phyloP scores from a whole-genome alignment of 2,797 vertebrate genomes.

The Emydoidea blandingii region DNA sequence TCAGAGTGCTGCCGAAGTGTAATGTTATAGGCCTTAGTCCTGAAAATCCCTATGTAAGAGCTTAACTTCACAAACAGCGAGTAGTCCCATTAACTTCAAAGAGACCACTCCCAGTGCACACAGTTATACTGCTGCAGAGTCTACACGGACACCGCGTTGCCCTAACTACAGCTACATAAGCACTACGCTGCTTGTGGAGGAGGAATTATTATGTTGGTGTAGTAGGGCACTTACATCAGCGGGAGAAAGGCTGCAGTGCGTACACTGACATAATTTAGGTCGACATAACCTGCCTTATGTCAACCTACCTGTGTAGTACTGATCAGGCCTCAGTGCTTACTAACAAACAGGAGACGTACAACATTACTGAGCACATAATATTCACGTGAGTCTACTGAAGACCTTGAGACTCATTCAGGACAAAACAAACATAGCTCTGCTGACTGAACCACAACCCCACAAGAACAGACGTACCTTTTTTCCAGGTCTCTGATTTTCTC shows the following conservation, averaged over 20 bases:
- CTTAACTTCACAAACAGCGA: background rate
- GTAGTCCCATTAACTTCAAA: background rate
- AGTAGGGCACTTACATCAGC: no score
- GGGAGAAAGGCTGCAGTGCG: no score
- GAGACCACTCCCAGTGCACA: background rate
- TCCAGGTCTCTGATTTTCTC: conserved; percentile 98
- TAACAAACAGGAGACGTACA: background rate
- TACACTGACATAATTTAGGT: no score
- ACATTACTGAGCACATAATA: background rate
- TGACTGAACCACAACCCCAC: background rate
- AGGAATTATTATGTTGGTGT: no score
- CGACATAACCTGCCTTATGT: no score
- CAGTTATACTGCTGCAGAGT: background rate
- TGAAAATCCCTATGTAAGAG: background rate
- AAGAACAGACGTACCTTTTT: conserved; percentile 87
- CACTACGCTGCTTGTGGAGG: no score
- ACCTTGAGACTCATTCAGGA: background rate
- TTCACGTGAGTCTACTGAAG: background rate
- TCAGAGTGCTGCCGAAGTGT: background rate
- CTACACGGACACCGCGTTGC: no score
- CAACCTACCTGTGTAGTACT: no score
- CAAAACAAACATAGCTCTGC: background rate
- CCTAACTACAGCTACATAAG: no score
- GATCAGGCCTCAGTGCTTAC: background rate
- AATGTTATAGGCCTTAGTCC: background rate